A percentile compares a stretch with the other conserved stretches of the same genome.
phyloP scores from a whole-genome alignment of 2,113 vertebrate genomes.

The Indicator maculatus region DNA sequence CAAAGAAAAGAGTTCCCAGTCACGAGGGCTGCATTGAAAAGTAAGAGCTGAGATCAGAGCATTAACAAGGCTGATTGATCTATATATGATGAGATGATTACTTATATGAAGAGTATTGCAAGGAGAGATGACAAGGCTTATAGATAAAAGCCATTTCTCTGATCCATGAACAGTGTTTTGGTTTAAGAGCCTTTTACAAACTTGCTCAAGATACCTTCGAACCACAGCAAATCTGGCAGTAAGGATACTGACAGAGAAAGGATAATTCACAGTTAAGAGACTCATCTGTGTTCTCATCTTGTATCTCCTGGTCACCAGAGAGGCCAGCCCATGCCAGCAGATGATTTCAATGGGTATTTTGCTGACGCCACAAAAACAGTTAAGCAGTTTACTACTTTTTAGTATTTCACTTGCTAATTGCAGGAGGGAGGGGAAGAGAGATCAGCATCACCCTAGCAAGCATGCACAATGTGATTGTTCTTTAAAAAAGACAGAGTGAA shows the following conservation, averaged over 20 bases:
- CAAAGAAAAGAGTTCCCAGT: constrained; percentile 83
- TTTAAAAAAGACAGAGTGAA: constrained; percentile 59
- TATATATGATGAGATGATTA: constrained; percentile 85
- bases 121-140: constrained; percentile 80
- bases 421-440: background rate
- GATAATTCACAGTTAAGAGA: constrained; percentile 41
- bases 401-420: constrained; percentile 56
- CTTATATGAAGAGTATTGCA: constrained; percentile 83
- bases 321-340: background rate
- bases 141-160: constrained; percentile 82
- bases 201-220: constrained; percentile 65
- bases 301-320: constrained; percentile 38
- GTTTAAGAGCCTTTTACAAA: constrained; percentile 75
- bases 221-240: constrained; percentile 75
- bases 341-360: background rate
- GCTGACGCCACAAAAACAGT: constrained; percentile 20
- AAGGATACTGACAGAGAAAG: constrained; percentile 68
- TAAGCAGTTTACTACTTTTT: constrained; percentile 46
- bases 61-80: constrained; percentile 84
- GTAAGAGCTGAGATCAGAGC: constrained; percentile 81
- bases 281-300: constrained; percentile 37
- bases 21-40: constrained; percentile 78
- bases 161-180: constrained; percentile 68
- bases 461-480: constrained; percentile 51
- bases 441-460: constrained; percentile 31